Evolutionary conservation across 2,888 invertebrate genomes (phyloP).

Genomic region (Luffia ferchaultella): DNA sequence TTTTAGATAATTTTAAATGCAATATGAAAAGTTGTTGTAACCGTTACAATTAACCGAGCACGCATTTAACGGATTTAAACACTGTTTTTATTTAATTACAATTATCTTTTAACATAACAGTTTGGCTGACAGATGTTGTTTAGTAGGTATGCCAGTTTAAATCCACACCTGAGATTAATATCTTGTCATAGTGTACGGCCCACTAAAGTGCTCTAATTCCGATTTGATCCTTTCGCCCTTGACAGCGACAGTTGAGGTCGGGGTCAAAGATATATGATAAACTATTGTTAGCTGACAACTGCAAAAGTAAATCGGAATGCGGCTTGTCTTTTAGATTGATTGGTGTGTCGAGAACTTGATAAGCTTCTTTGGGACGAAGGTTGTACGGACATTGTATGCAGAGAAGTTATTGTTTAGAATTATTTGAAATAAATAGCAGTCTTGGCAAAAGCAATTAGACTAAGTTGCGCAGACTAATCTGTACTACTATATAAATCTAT

Average conservation of each 20-base stretch:
- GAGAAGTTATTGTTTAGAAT: background rate
- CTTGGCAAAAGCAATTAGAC: too few species aligned
- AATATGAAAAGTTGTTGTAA: too few species aligned
- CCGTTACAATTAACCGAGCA: too few species aligned
- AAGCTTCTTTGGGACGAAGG: background rate
- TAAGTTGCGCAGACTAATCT: too few species aligned
- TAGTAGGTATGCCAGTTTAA: background rate
- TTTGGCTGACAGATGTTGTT: too few species aligned
- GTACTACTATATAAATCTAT: too few species aligned
- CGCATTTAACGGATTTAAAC: too few species aligned
- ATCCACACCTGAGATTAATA: background rate
- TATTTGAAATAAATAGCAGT: too few species aligned
- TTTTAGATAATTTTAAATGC: too few species aligned
- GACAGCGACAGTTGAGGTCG: background rate
- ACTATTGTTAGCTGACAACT: background rate
- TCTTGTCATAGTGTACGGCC: background rate
- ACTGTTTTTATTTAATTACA: too few species aligned
- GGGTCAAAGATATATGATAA: background rate
- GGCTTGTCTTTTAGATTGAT: background rate
- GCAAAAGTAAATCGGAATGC: background rate
- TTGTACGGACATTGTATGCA: background rate
- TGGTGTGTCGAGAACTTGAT: background rate
- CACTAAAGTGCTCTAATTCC: background rate
- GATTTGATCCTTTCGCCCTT: background rate
- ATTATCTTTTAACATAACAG: too few species aligned